phyloP scores from a whole-genome alignment of 2,888 invertebrate genomes.

The Agonopterix subpropinquella region DNA sequence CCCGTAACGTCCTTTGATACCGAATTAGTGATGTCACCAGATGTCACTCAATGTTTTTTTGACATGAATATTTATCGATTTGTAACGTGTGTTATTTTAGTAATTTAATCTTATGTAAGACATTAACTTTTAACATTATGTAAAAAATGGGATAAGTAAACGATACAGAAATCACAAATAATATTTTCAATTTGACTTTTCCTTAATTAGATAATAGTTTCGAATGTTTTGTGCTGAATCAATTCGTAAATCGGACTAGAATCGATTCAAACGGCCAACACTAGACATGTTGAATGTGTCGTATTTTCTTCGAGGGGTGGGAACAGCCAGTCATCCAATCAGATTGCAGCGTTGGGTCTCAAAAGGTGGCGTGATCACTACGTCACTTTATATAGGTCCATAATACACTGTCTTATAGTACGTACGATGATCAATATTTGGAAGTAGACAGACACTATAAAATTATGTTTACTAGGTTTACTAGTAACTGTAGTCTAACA shows the following conservation, averaged over 20 bases:
- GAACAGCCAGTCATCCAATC: constrained; percentile 42
- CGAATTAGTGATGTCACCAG: constrained; percentile 29
- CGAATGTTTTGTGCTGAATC: no score
- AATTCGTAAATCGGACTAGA: not conserved
- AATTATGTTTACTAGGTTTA: no score
- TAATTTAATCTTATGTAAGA: no score
- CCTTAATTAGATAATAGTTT: no score
- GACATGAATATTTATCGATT: not conserved
- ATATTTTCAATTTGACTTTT: no score
- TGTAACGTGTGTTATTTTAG: no score
- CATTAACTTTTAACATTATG: no score
- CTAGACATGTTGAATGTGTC: constrained; percentile 58
- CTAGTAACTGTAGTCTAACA: no score
- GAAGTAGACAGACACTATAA: no score
- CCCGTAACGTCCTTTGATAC: constrained; percentile 36
- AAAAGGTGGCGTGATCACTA: constrained; percentile 72
- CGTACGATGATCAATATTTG: no score
- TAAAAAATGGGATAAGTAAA: no score
- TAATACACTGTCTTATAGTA: not conserved
- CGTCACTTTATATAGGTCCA: constrained; percentile 34
- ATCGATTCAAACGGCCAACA: constrained; percentile 24
- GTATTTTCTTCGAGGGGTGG: constrained; percentile 37
- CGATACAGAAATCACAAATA: no score
- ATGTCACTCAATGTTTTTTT: not conserved
- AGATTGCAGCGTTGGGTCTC: constrained; percentile 37